Evolutionary conservation across 2,113 vertebrate species (phyloP), one percentile per base, ranked within the genome.

Genomic region (Amblyopsis rosae): DNA sequence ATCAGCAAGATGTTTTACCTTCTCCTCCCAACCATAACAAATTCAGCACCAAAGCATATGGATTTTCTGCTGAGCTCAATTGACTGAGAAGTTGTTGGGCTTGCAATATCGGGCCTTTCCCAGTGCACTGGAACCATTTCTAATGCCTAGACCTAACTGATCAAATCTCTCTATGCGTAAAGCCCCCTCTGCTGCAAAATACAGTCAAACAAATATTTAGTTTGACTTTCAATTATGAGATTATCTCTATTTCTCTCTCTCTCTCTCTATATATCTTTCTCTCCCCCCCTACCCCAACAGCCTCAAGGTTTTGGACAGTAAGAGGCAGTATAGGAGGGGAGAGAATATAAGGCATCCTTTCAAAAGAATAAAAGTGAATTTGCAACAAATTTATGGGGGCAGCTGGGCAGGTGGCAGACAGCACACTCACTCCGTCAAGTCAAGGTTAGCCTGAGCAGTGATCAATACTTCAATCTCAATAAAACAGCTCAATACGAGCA

Each of bases 401-500:
- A 73, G 55, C 70, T 69, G 53, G 61, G 67, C 87, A 84, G 77
- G 79, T 62, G 84, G 77, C 12, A 68, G 70, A 68, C 62, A 68
- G 64, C 55, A 71, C 75, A 71, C 77, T 75, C 81, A 79, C 91
- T 90, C 87, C 75, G 87, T 92, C 84, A 88, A 93, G 92, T 93
- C 92, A 93, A 90, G 90, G 90, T 92, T 93, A 91, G 92, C 70
- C 90, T 80, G 80, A 90, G 74, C 83, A 93, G 94, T 96, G 94
- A 98, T 97, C 95, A 96, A 98, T 98, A 96, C 90, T 93, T 95
- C 94, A 89, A 95, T 96, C 95, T 96, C 94, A 94, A 96, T 96
- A 95, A 96, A 96, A 92, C 89, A 93, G 94, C 93, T 94, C 93
- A 94, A 95, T 93, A 93, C 93, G 85, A 88, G 89, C 86, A 89